These are phyloP conservation scores for Zenarchopterus dispar DNA, from an alignment of 2,797 vertebrate species.

Conservation along the genomic window DNA sequence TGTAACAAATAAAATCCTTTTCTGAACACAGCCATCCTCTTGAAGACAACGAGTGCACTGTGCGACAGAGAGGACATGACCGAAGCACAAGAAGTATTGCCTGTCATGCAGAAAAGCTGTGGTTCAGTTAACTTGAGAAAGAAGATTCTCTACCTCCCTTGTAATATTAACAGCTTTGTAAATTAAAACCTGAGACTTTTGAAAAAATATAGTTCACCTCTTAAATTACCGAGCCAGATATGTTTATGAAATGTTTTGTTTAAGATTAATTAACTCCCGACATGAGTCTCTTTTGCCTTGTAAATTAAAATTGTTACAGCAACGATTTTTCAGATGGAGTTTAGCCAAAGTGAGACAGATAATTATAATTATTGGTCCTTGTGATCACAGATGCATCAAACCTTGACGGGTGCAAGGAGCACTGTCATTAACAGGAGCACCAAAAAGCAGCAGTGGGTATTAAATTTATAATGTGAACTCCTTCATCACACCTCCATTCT, in stretches of 20 bases:
- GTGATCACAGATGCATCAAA: constrained; percentile 67
- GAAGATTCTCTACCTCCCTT: constrained; percentile 40
- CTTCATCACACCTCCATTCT: constrained; percentile 55
- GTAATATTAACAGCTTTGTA: constrained; percentile 54
- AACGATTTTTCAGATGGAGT: constrained; percentile 64
- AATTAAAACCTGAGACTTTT: constrained; percentile 58
- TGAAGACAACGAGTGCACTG: constrained; percentile 28
- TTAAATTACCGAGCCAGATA: constrained; percentile 50
- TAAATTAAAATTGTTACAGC: constrained; percentile 65
- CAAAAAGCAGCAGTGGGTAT: constrained; percentile 49
- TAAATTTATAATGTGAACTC: constrained; percentile 53
- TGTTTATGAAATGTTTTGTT: constrained; percentile 63
- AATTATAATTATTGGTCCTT: constrained; percentile 71
- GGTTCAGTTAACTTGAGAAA: constrained; percentile 63
- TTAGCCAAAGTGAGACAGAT: constrained; percentile 55
- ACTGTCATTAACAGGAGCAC: constrained; percentile 57
- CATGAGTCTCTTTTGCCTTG: constrained; percentile 62
- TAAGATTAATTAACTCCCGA: constrained; percentile 68
- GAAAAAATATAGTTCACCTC: constrained; percentile 57
- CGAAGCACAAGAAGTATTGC: constrained; percentile 18
- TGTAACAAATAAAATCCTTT: neutral
- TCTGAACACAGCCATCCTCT: constrained; percentile 29
- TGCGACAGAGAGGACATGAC: constrained; percentile 9
- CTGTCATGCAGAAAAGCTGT: constrained; percentile 42
- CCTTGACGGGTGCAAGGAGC: constrained; percentile 44